A percentile compares a stretch with the other conserved stretches of the same genome.
Conservation (phyloP, 2,797 vertebrate species). For the Discoglossus pictus region DNA sequence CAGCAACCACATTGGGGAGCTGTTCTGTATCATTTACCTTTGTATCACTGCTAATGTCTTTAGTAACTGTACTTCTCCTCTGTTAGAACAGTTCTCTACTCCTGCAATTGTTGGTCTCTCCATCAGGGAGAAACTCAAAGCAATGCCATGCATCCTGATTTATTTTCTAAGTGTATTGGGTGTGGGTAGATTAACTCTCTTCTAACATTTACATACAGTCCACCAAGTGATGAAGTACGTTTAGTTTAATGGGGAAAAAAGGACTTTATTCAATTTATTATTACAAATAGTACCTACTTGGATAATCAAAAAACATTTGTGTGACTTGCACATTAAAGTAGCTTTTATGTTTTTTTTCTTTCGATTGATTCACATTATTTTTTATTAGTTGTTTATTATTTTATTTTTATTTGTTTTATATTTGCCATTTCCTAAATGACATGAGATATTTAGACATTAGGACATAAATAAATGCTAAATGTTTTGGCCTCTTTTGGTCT, state of each 20-base stretch:
- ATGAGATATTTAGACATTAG: too few species aligned
- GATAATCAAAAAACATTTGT: too few species aligned
- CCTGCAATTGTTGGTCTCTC: constrained; percentile 12
- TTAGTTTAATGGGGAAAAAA: background rate
- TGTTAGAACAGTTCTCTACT: constrained; percentile 74
- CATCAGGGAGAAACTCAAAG: background rate
- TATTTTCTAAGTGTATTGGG: background rate
- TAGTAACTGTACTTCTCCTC: constrained; percentile 81
- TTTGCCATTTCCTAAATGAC: too few species aligned
- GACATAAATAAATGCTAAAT: too few species aligned
- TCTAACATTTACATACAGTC: constrained; percentile 4
- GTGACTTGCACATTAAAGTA: too few species aligned
- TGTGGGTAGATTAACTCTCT: constrained; percentile 6
- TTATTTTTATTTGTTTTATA: too few species aligned
- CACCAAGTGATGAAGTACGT: background rate
- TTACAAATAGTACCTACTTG: too few species aligned
- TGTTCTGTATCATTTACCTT: constrained; percentile 83
- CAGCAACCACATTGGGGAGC: constrained; percentile 86
- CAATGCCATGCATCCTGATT: constrained; percentile 31
- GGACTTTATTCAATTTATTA: background rate
- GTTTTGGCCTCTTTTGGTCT: too few species aligned
- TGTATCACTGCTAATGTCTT: constrained; percentile 84
- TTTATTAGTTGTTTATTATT: background rate
- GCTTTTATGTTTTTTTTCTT: constrained; percentile 3
- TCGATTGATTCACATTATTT: background rate